phyloP scores from a whole-genome alignment of 1,140 invertebrate species.

The Megalopta genalis region DNA sequence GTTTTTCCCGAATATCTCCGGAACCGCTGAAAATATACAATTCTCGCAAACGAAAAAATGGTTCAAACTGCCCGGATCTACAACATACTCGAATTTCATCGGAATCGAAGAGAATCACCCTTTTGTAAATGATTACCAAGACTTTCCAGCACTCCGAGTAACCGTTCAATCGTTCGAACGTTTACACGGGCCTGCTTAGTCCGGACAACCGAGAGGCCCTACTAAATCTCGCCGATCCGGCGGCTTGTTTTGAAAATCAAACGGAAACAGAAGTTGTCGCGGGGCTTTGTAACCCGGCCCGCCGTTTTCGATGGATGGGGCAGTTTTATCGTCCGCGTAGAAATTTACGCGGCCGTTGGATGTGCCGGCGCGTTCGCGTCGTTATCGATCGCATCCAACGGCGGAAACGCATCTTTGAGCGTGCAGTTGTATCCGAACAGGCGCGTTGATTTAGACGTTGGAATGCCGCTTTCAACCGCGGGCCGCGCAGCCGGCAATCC shows the following conservation, averaged over 20 bases:
- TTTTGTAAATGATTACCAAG: no score
- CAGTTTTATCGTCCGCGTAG: slow-evolving; percentile 17
- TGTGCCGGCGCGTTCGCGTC: background rate
- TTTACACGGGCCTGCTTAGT: no score
- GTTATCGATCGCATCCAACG: slow-evolving; percentile 12
- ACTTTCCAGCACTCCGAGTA: no score
- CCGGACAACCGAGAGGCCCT: no score
- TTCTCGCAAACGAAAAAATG: no score
- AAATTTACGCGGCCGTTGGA: slow-evolving; percentile 20
- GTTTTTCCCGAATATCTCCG: no score
- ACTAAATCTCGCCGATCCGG: no score
- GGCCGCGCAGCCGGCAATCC: slow-evolving; percentile 18
- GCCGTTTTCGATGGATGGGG: background rate
- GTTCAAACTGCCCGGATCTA: no score
- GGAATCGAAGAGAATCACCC: no score
- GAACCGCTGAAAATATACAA: no score
- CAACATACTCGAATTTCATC: no score
- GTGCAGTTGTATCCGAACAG: background rate
- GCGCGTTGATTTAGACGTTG: slow-evolving; percentile 27
- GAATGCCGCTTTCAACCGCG: slow-evolving; percentile 20
- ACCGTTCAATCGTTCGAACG: no score
- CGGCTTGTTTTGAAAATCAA: background rate
- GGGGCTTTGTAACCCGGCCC: background rate
- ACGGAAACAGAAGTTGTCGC: background rate
- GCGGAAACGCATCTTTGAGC: slow-evolving; percentile 25